phyloP scores from a whole-genome alignment of 2,797 vertebrate species.

The Poliocrania exsul region DNA sequence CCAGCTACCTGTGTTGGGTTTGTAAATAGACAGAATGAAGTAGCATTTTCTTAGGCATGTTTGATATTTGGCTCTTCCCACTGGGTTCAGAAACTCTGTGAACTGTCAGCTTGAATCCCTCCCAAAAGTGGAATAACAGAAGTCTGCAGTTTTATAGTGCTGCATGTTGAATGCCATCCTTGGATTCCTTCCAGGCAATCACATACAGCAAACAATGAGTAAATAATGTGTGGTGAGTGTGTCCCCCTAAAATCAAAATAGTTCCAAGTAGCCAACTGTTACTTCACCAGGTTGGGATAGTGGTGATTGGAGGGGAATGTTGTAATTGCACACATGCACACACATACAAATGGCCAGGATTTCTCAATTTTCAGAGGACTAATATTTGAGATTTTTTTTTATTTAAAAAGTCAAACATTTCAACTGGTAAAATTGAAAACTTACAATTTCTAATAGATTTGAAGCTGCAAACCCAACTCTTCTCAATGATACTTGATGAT shows the following conservation, averaged over 20 bases:
- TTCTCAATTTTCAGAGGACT: background rate
- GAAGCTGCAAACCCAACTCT: background rate
- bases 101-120: background rate
- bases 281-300: background rate
- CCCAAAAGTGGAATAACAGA: background rate
- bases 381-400: background rate
- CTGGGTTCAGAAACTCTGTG: conserved; percentile 32
- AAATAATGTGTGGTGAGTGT: background rate
- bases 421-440: background rate
- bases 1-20: conserved; percentile 41
- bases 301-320: background rate
- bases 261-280: background rate
- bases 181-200: background rate
- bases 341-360: background rate
- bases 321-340: background rate
- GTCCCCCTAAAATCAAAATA: background rate
- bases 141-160: background rate
- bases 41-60: conserved; percentile 16
- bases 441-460: background rate
- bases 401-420: background rate
- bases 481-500: background rate
- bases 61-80: background rate
- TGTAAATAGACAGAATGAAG: conserved; percentile 48
- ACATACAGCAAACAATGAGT: background rate
- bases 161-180: background rate